phyloP scores from a whole-genome alignment of 2,113 vertebrate species.

The Romanogobio albipinnatus region DNA sequence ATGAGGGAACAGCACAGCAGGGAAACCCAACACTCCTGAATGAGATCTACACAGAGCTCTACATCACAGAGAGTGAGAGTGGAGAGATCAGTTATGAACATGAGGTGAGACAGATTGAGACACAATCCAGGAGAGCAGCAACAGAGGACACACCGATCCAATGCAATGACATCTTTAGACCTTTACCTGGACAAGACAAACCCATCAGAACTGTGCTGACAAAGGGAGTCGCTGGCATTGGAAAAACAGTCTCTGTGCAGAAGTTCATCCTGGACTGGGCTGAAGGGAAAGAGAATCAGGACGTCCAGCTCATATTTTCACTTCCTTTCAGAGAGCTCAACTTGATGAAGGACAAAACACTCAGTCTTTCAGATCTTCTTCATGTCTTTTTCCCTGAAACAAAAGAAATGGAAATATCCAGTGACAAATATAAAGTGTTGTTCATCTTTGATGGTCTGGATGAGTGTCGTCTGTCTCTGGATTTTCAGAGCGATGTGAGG shows the following conservation, averaged over 20 bases:
- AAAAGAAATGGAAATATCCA: neutral
- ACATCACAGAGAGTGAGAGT: conserved; percentile 10
- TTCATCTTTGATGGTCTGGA: conserved; percentile 7
- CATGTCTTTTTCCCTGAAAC: neutral
- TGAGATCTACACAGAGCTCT: conserved; percentile 27
- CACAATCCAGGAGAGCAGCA: conserved; percentile 6
- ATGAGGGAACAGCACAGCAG: neutral
- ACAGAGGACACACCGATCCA: conserved; percentile 3
- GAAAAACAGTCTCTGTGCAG: conserved; percentile 17
- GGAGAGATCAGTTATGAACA: conserved; percentile 25
- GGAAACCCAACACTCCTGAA: conserved; percentile 18
- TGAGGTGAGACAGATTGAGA: conserved; percentile 26
- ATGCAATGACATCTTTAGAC: neutral
- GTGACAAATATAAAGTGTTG: neutral
- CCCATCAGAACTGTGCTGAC: conserved; percentile 12
- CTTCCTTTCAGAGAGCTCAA: neutral
- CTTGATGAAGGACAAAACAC: neutral
- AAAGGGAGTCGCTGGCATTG: conserved; percentile 11
- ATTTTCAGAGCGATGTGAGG: neutral
- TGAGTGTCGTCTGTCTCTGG: neutral
- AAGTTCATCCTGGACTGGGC: conserved; percentile 18
- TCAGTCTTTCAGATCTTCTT: neutral
- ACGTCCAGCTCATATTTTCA: conserved; percentile 2
- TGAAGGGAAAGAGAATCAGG: neutral
- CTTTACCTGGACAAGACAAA: conserved; percentile 11